Base-by-base conservation (phyloP, 2,888 invertebrate species). In the Rugalucina vietnamica region DNA sequence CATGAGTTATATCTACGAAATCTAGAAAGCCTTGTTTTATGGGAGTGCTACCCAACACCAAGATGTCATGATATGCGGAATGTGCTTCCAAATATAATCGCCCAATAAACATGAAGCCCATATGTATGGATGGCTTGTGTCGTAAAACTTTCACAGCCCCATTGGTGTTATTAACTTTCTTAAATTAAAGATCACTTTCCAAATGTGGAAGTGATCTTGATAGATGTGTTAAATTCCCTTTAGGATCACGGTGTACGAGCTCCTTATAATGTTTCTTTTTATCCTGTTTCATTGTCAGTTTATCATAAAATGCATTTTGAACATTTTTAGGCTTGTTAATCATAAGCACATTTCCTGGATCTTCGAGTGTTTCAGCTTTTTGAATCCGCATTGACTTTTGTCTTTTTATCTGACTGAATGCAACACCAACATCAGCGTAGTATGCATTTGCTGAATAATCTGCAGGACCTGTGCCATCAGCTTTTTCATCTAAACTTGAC, bases 231-330 rank as follows among this genome's bases (percentile, higher is more conserved):
- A 65, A 34, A 65, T 65, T 65, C 10, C 65, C 65, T 29, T 18
- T 32, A 3, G 65, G 34, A 65, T 65, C 65, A 21, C 34, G 32
- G 21, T 65, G 65, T 5, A 65, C 65, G 21, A 65, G 8, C 24
- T 65, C 65, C 21, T 65, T 65, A 65, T 65, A 65, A 34, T 18
- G 65, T 65, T 65, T 65, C 34, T 65, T 65, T 18, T 32, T 32
- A 34, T 65, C 65, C 34, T 65, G 65, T 18, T 4, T 18, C 21
- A 32, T 4, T 29, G 65, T 65, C 32, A 65, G 1, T 34, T 24
- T 32, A 34, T 65, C 65, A 65, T 65, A 65, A 18, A 65, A 34
- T 3, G 34, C 65, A 65, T 65, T 65, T 1, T 34, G 27, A 29
- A 65, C 5, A 65, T 1, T 34, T 14, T 65, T 34, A 4, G 65